Conservation (phyloP, 2,888 invertebrate genomes). For the Antitype chi region DNA sequence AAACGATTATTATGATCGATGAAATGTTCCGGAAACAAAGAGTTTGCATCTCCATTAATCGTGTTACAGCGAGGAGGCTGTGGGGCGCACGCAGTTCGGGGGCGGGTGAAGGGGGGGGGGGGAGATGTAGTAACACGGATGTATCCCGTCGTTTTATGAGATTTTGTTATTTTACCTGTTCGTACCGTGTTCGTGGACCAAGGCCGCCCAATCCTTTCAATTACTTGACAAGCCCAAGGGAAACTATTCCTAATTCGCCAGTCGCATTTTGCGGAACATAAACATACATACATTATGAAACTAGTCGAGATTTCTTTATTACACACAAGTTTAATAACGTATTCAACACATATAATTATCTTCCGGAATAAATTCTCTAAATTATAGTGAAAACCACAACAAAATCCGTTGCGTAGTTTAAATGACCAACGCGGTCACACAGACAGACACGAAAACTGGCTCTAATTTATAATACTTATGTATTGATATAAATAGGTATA, state of each 20-base stretch:
- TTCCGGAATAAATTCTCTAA: not conserved
- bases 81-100: not conserved
- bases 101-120: not conserved
- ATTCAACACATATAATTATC: not conserved
- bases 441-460: not conserved
- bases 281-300: not conserved
- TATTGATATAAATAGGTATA: too few relatives aligned
- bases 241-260: not conserved
- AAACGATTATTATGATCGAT: not conserved
- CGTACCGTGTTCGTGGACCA: not conserved
- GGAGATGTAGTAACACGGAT: not conserved
- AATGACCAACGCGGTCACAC: too few relatives aligned
- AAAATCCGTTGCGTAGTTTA: too few relatives aligned
- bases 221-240: not conserved
- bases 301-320: not conserved
- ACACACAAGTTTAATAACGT: not conserved
- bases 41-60: conserved; percentile 12
- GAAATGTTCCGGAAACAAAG: conserved; percentile 13
- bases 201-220: too few relatives aligned
- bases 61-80: conserved; percentile 17
- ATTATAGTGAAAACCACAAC: not conserved
- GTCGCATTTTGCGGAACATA: not conserved
- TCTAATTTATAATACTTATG: not conserved
- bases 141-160: not conserved
- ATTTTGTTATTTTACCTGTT: not conserved